These are phyloP conservation scores for Trididemnum nubilum DNA, from an alignment of 23 tunicate species.

Conservation along the genomic window DNA sequence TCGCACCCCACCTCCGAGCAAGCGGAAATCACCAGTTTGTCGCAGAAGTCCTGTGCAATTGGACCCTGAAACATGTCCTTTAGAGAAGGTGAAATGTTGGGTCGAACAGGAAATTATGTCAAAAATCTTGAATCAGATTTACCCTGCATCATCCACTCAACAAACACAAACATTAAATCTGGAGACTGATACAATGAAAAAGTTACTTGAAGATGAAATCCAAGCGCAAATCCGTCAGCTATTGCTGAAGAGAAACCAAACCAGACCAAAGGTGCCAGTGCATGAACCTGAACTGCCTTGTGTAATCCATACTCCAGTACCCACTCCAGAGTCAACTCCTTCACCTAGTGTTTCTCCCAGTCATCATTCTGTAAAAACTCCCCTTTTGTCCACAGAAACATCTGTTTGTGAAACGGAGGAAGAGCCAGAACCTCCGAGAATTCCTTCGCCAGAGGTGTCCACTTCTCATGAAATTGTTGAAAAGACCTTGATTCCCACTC, in stretches of 20 bases:
- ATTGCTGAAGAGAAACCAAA: neutral
- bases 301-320: neutral
- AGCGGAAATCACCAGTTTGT: neutral
- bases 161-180: constrained; percentile 1
- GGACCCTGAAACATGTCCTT: neutral
- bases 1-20: neutral
- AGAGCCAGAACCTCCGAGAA: neutral
- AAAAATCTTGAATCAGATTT: constrained; percentile 60
- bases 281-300: neutral
- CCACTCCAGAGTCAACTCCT: constrained; percentile 8
- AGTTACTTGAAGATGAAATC: constrained; percentile 19
- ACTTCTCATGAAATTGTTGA: neutral
- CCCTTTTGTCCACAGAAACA: constrained; percentile 41
- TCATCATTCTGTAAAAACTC: constrained; percentile 31
- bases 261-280: neutral
- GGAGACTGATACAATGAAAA: neutral
- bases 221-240: neutral
- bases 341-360: neutral
- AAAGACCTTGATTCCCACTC: constrained; percentile 1
- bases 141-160: constrained; percentile 23
- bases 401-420: constrained; percentile 40
- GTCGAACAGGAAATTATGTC: constrained; percentile 91
- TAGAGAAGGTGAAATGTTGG: constrained; percentile 42
- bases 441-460: neutral
- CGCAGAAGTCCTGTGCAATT: neutral